Base-by-base conservation (phyloP, 1,140 invertebrate species). In the Orchesella cincta region DNA sequence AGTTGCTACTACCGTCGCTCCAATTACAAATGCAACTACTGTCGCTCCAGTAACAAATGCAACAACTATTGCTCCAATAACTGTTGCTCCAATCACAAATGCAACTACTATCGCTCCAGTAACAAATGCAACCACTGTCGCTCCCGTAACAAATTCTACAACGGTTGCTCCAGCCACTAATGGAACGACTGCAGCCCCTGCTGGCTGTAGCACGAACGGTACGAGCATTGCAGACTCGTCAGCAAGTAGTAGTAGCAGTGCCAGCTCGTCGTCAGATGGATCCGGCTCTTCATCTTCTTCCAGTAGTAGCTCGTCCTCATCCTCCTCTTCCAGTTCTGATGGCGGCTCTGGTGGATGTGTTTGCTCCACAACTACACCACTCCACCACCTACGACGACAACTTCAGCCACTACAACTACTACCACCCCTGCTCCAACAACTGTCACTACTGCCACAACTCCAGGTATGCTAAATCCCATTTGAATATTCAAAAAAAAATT, bases 371-470 rank as follows among this genome's bases (percentile, higher is more conserved):
- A 57, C 54, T 31, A 67, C 8, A 57, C 54, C 14, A 57, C 62
- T 31, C 26, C 26, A 31, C 8, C 62, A 8, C 26, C 62, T 5
- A 67, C 62, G 8, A 29, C 62, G 14, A 57, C 54, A 8, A 57
- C 62, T 33, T 31, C 62, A 67, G 33, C 62, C 26, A 8, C 62
- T 5, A 67, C 62, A 14, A 29, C 62, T 33, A 12, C 62, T 31
- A 67, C 62, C 1, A 67, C 62, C 33, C 28, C 62, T 8, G 62
- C 62, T 31, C 62, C 62, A 33, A 31, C 62, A n/a, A 67, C 62
- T 31, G 33, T 29, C 8, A 23, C 26, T 31, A 29, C 62, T 5
- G 8, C 62, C 23, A 2, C 62, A 26, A 57, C 54, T 26, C n/a
- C n/a, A n/a, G n/a, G n/a, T n/a, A n/a, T 57, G 54, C 23, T 3